These are phyloP conservation scores for Epistrophe eligans DNA, from an alignment of 2,888 invertebrate species.

Conservation along the genomic window DNA sequence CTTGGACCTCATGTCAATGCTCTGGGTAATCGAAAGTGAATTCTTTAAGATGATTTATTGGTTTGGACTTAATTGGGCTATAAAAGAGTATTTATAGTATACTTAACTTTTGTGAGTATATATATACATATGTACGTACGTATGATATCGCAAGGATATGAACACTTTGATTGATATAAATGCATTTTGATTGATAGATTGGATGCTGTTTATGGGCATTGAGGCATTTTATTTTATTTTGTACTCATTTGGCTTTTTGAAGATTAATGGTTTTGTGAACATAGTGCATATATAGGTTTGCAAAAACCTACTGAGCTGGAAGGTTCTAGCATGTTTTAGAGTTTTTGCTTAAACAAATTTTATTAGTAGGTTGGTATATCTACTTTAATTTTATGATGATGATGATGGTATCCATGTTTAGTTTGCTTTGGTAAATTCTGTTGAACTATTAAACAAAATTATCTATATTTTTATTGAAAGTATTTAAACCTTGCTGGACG, in stretches of 20 bases:
- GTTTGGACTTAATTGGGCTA: constrained; percentile 69
- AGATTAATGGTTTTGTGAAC: constrained; percentile 13
- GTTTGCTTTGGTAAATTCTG: neutral
- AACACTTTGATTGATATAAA: constrained; percentile 47
- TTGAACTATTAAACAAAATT: neutral
- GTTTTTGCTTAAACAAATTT: neutral
- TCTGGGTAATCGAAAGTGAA: constrained; percentile 69
- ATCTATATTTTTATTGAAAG: too few species aligned
- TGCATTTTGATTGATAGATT: constrained; percentile 53
- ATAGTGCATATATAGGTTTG: neutral
- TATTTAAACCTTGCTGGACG: too few species aligned
- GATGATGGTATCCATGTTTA: neutral
- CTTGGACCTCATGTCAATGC: constrained; percentile 20
- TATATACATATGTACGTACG: too few species aligned
- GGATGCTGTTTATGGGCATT: constrained; percentile 5
- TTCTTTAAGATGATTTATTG: constrained; percentile 65
- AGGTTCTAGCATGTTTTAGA: neutral
- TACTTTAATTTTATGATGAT: neutral
- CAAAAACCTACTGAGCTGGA: neutral
- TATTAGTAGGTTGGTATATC: neutral
- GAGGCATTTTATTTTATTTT: constrained; percentile 2
- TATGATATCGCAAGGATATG: constrained; percentile 37
- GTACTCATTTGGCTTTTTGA: neutral
- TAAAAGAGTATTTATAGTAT: constrained; percentile 52
- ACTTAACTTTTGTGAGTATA: too few species aligned